Evolutionary conservation across 2,888 invertebrate species (phyloP), one percentile per base, ranked within the genome.

Genomic region (Romanomermis culicivorax): DNA sequence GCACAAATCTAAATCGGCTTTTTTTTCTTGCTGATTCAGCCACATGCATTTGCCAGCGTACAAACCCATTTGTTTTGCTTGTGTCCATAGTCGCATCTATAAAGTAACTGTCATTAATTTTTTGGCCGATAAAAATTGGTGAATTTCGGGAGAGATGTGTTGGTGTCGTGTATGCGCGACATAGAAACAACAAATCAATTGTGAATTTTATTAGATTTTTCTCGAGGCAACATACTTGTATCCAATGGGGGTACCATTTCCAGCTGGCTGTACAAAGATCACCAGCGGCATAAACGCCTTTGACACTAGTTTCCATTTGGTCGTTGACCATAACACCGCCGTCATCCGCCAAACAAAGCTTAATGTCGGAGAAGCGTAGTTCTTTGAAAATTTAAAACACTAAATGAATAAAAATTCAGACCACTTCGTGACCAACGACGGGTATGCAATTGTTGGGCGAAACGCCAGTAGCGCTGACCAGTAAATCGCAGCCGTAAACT

Each of bases 391-490:
- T n/a, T n/a, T n/a, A n/a, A n/a, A n/a, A n/a, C n/a, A n/a, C n/a
- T n/a, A n/a, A n/a, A n/a, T n/a, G n/a, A n/a, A n/a, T n/a, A n/a
- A n/a, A n/a, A n/a, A n/a, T n/a, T 17, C n/a, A 42, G 17, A 42
- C 17, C 17, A 42, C 17, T 42, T 42, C n/a, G 17, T 42, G 36
- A 17, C 36, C 7, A 36, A 11, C 36, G 11, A 36, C 7, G 7
- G 7, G 11, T 11, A 36, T 36, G 36, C 36, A 36, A 36, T 11
- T 36, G 55, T 63, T 63, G 3, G 77, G 76, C 1, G 74, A 72
- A 0, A 97, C 93, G 20, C 97, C 97, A 47, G 88, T 95, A 0
- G 95, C 97, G 58, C 89, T 91, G 56, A 99, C 79, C 29, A 97
- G 74, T 67, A 95, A 79, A 74, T 97, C 89, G 74, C 86, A 85